phyloP scores from a whole-genome alignment of 2,888 invertebrate species.

The Carcina quercana region DNA sequence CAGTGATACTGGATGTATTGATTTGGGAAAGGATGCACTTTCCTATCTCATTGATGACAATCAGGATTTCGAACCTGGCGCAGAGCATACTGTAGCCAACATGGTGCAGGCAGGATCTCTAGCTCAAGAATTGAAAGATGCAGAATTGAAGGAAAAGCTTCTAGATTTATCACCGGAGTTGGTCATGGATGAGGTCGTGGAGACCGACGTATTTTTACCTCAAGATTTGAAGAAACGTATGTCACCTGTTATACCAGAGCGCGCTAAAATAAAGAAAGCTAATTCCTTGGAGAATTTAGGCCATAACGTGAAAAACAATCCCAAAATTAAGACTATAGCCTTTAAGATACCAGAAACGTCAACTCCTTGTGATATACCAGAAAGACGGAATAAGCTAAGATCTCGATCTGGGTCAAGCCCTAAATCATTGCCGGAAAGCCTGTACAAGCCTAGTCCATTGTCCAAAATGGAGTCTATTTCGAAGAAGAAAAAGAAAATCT shows the following conservation, averaged over 20 bases:
- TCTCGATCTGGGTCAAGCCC: conserved; percentile 59
- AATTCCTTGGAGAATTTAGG: conserved; percentile 57
- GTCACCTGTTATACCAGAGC: conserved; percentile 51
- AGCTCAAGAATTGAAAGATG: conserved; percentile 54
- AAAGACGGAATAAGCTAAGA: conserved; percentile 42
- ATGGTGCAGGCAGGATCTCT: conserved; percentile 33
- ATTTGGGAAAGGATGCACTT: conserved; percentile 59
- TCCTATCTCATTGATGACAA: conserved; percentile 54
- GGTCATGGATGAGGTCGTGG: conserved; percentile 48
- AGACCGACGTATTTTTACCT: conserved; percentile 41
- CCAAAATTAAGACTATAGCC: conserved; percentile 50
- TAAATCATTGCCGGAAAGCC: conserved; percentile 60
- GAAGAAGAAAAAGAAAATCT: conserved; percentile 59
- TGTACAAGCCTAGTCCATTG: conserved; percentile 54
- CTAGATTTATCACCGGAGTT: conserved; percentile 59
- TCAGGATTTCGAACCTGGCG: conserved; percentile 32
- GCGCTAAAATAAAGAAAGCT: conserved; percentile 55
- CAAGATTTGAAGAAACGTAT: conserved; percentile 40
- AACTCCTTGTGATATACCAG: conserved; percentile 61
- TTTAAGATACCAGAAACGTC: conserved; percentile 54
- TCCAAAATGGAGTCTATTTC: conserved; percentile 43
- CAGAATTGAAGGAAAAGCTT: conserved; percentile 48
- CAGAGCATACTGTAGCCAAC: conserved; percentile 18
- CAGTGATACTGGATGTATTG: conserved; percentile 36
- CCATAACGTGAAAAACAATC: conserved; percentile 35